Evolutionary conservation across 2,888 invertebrate genomes (phyloP), one percentile per base, ranked within the genome.

Genomic region (Drosophila bunnanda): DNA sequence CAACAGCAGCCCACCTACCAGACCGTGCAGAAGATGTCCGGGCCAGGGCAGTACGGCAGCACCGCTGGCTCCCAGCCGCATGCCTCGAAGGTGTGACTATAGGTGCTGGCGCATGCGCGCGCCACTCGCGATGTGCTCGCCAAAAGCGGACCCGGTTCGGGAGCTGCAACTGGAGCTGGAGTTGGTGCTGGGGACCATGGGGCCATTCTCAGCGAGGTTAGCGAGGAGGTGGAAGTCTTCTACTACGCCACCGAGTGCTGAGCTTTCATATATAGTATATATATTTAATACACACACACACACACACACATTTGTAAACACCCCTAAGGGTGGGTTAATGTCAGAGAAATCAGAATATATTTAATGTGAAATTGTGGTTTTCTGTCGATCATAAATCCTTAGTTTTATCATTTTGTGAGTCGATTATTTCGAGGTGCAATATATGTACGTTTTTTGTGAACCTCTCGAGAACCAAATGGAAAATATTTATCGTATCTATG

Each of bases 71-170:
- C 89, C 58, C 91, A 92, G 84, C 90, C 91, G 65, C 90, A 91
- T 61, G 92, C 92, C 22, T 92, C 92, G 46, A 93, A 92, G 82
- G 93, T 93, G 90, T 93, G 92, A 93, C 92, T 92, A 89, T 92
- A 92, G 90, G 91, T 88, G 85, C 79, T 82, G 86, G 90, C 91
- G 91, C 89, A 87, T 77, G 84, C 88, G 86, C 82, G 81, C 89
- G 89, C 79, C 81, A 78, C 80, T 71, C 82, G 75, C 50, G 88
- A 80, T 76, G 76, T 82, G 58, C 79, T 79, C 68, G 77, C 78
- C 36, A 77, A 79, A 43, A 71, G 65, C 48, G 30, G 22, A 28
- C 3, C 34, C 6, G 22, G 3, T 25, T 4, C 25, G 25, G 25
- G 22, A 10, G 5, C 1, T 28, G 28, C 28, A 28, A 28, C 28